Evolutionary conservation across 2,113 vertebrate species (phyloP).

Genomic region (Hoplias malabaricus): DNA sequence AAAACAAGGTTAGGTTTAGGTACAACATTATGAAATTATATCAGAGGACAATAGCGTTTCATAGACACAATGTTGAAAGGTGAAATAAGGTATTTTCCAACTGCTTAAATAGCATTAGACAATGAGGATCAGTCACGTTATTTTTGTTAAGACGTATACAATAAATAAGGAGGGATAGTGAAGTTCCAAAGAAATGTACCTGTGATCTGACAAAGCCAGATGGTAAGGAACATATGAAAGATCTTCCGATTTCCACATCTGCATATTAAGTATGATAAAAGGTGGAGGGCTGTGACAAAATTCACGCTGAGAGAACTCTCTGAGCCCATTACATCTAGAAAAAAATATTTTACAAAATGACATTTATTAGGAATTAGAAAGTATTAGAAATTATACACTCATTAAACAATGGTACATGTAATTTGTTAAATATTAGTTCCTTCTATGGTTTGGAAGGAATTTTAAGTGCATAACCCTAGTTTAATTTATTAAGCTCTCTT

Average conservation of each 20-base stretch:
- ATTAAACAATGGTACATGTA: too few relatives aligned
- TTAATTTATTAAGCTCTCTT: too few relatives aligned
- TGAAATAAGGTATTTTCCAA: too few relatives aligned
- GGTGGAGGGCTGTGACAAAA: slow-evolving; percentile 85
- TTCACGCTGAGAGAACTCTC: slow-evolving; percentile 82
- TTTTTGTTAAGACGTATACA: too few relatives aligned
- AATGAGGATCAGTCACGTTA: neutral
- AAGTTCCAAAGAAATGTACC: slow-evolving; percentile 62
- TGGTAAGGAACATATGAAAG: slow-evolving; percentile 86
- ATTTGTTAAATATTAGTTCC: too few relatives aligned
- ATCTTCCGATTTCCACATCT: slow-evolving; percentile 87
- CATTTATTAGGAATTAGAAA: too few relatives aligned
- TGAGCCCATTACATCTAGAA: slow-evolving; percentile 79
- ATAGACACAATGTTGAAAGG: neutral
- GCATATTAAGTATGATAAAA: slow-evolving; percentile 89
- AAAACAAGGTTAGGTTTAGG: slow-evolving; percentile 23
- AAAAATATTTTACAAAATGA: too few relatives aligned
- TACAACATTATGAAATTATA: neutral
- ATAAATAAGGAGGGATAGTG: neutral
- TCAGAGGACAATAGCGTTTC: neutral
- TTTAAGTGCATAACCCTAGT: too few relatives aligned
- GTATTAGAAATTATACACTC: too few relatives aligned
- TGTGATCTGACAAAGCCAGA: slow-evolving; percentile 81
- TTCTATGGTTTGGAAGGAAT: too few relatives aligned
- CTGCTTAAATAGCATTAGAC: too few relatives aligned